These are phyloP conservation scores for Perca flavescens DNA, from an alignment of 2,113 vertebrate genomes.

Conservation along the genomic window DNA sequence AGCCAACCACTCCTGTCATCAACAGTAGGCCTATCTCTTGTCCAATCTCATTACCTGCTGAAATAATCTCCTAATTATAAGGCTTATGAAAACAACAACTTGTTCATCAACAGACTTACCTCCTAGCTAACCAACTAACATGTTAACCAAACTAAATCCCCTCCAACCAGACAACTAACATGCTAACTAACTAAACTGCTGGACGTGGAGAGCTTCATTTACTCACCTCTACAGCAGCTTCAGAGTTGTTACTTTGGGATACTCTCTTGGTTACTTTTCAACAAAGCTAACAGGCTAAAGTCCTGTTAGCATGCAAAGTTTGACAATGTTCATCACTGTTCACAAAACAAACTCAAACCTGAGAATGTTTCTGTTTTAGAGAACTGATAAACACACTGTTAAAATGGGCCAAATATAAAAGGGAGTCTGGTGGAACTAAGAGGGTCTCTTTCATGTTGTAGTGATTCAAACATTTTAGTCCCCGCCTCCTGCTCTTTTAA, in stretches of 20 bases:
- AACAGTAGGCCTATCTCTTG: no score
- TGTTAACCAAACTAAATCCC: no score
- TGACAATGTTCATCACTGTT: background rate
- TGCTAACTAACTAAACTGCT: no score
- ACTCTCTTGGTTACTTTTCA: background rate
- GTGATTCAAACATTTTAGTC: background rate
- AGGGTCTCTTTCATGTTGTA: background rate
- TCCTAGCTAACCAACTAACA: background rate
- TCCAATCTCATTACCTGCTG: background rate
- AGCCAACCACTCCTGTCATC: no score
- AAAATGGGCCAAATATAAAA: background rate
- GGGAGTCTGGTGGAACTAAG: background rate
- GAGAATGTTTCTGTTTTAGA: background rate
- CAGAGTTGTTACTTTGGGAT: background rate
- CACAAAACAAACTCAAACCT: background rate
- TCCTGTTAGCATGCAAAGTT: background rate
- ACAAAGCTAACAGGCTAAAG: background rate
- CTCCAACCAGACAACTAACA: no score
- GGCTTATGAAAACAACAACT: no score
- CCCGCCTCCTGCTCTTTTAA: background rate
- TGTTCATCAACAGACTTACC: no score
- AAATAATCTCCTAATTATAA: background rate
- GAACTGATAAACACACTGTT: background rate
- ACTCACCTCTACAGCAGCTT: slow-evolving; percentile 4
- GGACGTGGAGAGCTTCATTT: background rate